Percentiles rank a stretch among this genome's conserved stretches.
Evolutionary conservation across 2,888 invertebrate species (phyloP).

Genomic region (Gastrophysa polygoni): DNA sequence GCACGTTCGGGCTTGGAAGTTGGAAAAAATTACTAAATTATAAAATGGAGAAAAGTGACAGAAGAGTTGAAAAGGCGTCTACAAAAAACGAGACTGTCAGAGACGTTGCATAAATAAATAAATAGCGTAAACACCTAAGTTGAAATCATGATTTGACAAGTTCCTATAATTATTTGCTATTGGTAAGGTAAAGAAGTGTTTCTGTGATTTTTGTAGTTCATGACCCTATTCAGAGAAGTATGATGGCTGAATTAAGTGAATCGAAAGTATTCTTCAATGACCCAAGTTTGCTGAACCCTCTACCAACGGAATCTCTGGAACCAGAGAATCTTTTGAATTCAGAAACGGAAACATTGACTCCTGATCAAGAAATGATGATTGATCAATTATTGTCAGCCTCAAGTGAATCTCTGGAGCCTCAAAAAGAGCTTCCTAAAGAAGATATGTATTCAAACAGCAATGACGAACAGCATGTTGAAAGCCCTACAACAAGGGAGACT

Average conservation of each 20-base stretch:
- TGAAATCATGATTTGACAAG: constrained; percentile 14
- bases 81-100: constrained; percentile 35
- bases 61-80: constrained; percentile 34
- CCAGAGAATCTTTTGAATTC: constrained; percentile 21
- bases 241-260: constrained; percentile 47
- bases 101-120: constrained; percentile 35
- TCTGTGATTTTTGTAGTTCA: constrained; percentile 30
- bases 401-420: constrained; percentile 31
- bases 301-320: constrained; percentile 22
- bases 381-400: constrained; percentile 36
- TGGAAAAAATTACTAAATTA: neutral
- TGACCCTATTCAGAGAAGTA: constrained; percentile 30
- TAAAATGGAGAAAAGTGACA: constrained; percentile 26
- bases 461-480: constrained; percentile 53
- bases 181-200: constrained; percentile 14
- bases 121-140: constrained; percentile 13
- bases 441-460: constrained; percentile 28
- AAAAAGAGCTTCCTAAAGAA: constrained; percentile 33
- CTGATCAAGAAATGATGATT: constrained; percentile 34
- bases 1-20: no score
- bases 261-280: constrained; percentile 45
- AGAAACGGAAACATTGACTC: constrained; percentile 29
- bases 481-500: constrained; percentile 54
- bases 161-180: constrained; percentile 17
- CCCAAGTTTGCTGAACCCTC: constrained; percentile 36